Conservation (phyloP, 2,797 vertebrate genomes). For the Lindbergichthys nudifrons region DNA sequence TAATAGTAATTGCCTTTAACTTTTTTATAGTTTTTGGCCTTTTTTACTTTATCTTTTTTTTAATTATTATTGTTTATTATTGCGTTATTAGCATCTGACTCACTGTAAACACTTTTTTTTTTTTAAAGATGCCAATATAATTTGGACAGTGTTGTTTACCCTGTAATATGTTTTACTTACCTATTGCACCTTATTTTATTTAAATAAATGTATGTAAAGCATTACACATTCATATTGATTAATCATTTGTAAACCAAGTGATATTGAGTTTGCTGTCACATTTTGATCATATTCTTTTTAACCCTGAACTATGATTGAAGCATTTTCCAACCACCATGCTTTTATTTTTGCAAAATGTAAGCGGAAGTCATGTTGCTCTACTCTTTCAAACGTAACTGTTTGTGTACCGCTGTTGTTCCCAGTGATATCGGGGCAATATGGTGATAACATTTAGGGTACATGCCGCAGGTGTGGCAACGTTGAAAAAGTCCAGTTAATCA, state of each 20-base stretch:
- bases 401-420: slow-evolving; percentile 9
- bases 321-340: neutral
- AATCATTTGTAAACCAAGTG: neutral
- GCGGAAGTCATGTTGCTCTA: neutral
- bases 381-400: fast-evolving
- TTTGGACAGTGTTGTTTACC: neutral
- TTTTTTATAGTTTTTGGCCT: neutral
- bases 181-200: no score
- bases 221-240: no score
- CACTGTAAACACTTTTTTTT: neutral
- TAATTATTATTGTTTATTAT: neutral
- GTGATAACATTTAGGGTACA: slow-evolving; percentile 1
- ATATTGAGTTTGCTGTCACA: no score
- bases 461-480: slow-evolving; percentile 35
- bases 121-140: neutral
- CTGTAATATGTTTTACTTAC: neutral
- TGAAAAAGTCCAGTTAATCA: fast-evolving
- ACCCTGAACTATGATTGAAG: neutral
- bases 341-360: slow-evolving; percentile 40
- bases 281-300: neutral
- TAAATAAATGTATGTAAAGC: no score
- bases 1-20: neutral
- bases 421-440: slow-evolving; percentile 42
- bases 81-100: neutral
- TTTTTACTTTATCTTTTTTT: neutral